A percentile compares a stretch with the other conserved stretches of the same genome.
Evolutionary conservation across 2,113 vertebrate genomes (phyloP).

Genomic region (Stigmatopora argus): DNA sequence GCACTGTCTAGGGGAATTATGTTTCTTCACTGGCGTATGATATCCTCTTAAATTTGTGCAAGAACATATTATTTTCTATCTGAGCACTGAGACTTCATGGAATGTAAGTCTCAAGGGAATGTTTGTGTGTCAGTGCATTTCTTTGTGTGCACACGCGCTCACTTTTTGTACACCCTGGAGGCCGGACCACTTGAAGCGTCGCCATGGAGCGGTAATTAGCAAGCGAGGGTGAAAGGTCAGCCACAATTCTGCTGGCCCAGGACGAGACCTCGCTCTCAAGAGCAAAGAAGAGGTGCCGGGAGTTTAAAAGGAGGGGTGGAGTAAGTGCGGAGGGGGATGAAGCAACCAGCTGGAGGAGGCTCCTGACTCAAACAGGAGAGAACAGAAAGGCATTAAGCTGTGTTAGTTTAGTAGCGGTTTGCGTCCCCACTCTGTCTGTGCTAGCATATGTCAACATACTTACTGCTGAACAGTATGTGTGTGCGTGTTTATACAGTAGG

Average conservation of each 20-base stretch:
- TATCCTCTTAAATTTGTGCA: background rate
- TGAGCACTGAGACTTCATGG: constrained; percentile 5
- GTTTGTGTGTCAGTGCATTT: constrained; percentile 19
- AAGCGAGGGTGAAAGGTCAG: constrained; percentile 82
- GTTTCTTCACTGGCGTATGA: background rate
- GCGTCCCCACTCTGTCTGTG: constrained; percentile 37
- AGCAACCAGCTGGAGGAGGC: constrained; percentile 39
- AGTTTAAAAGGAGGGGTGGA: constrained; percentile 23
- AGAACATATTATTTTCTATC: background rate
- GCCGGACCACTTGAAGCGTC: constrained; percentile 84
- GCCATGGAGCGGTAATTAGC: constrained; percentile 91
- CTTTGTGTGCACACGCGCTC: constrained; percentile 21
- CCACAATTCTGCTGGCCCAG: constrained; percentile 74
- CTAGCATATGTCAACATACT: constrained; percentile 45
- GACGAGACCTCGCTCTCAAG: constrained; percentile 78
- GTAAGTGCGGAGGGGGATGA: constrained; percentile 38
- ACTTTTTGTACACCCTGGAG: constrained; percentile 46
- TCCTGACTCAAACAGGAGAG: constrained; percentile 61
- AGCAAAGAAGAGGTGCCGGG: constrained; percentile 41
- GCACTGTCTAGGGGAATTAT: too few species aligned
- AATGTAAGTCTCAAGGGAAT: constrained; percentile 9
- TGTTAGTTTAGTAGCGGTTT: constrained; percentile 66
- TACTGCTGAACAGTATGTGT: constrained; percentile 24
- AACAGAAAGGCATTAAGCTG: constrained; percentile 53
- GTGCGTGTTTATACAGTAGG: background rate